Evolutionary conservation across 2,888 invertebrate species (phyloP).

Genomic region (Sinotaia quadrata): DNA sequence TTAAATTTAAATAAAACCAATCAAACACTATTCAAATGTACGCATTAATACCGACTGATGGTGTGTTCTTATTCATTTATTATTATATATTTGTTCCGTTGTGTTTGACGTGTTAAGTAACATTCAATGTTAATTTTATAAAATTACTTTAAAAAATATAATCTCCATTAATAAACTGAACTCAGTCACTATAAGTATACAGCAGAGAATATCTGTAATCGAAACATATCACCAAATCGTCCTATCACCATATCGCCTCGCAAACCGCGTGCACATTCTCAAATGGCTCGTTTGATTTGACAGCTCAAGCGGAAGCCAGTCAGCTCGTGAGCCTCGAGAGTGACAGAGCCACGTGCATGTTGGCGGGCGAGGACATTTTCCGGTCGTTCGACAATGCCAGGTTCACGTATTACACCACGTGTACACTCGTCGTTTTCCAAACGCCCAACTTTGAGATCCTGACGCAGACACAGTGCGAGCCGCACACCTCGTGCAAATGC

Average conservation of each 20-base stretch:
- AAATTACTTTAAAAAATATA: too few relatives aligned
- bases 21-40: too few relatives aligned
- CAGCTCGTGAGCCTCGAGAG: background rate
- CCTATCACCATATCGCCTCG: background rate
- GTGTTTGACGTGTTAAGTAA: too few relatives aligned
- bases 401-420: constrained; percentile 17
- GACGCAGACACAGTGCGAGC: constrained; percentile 27
- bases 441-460: constrained; percentile 16
- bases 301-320: constrained; percentile 21
- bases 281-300: too few relatives aligned
- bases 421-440: constrained; percentile 26
- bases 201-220: too few relatives aligned
- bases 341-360: constrained; percentile 30
- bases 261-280: background rate
- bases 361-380: constrained; percentile 30
- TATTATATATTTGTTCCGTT: too few relatives aligned
- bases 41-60: too few relatives aligned
- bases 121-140: too few relatives aligned
- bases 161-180: background rate
- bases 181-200: too few relatives aligned
- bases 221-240: too few relatives aligned
- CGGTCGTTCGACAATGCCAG: constrained; percentile 30
- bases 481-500: constrained; percentile 26
- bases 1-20: too few relatives aligned
- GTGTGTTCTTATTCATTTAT: too few relatives aligned